phyloP scores from a whole-genome alignment of 2,888 invertebrate genomes.

The Drosophila borborema region DNA sequence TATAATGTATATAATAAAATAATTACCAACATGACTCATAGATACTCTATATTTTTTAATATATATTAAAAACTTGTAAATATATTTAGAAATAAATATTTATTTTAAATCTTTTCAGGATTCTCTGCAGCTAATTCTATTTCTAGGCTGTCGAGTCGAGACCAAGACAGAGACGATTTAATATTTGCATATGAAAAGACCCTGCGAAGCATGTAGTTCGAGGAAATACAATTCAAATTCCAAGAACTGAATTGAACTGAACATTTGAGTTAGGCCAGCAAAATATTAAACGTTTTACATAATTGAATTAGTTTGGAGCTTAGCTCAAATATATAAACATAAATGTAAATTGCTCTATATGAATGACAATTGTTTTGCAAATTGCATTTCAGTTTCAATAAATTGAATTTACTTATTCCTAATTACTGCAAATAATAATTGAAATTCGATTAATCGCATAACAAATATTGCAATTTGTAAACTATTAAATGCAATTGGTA shows the following conservation, averaged over 20 bases:
- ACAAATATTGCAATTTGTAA: background rate
- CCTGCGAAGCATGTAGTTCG: background rate
- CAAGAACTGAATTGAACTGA: background rate
- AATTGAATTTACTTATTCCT: constrained; percentile 3
- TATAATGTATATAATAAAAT: background rate
- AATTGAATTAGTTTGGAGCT: constrained; percentile 25
- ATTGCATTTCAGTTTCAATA: background rate
- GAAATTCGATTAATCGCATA: background rate
- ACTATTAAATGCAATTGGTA: background rate
- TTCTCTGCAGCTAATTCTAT: background rate
- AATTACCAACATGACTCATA: no score
- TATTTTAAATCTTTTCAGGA: background rate
- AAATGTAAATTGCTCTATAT: background rate
- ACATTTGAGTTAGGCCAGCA: background rate
- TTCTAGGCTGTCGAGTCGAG: background rate
- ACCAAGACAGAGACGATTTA: background rate
- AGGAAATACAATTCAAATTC: constrained; percentile 1
- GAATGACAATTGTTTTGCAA: background rate
- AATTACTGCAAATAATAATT: constrained; percentile 9
- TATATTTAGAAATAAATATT: background rate
- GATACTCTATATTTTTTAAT: no score
- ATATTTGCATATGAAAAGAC: background rate
- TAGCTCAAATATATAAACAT: background rate
- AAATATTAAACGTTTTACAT: background rate
- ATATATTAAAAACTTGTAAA: no score